Base-by-base conservation (phyloP, 1,140 invertebrate species). In the Anastrepha obliqua region DNA sequence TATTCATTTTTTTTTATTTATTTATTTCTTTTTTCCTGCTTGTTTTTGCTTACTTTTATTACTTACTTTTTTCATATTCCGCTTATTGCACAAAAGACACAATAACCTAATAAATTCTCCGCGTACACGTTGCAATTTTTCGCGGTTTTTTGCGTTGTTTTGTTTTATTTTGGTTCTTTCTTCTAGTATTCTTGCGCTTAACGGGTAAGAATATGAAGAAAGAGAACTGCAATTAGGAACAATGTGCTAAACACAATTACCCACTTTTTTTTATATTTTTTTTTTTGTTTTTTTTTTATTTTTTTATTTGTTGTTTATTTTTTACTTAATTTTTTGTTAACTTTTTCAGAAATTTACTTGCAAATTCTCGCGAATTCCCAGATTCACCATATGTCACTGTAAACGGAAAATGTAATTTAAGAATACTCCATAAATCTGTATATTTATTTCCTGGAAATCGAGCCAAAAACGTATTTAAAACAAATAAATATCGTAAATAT, bases 371-470 rank as follows among this genome's bases (percentile, higher is more conserved):
- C 74, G 51, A 20, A 81, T 81, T 55, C 74, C 74, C 47, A 81
- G 42, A 74, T 74, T 47, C 42, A 74, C 39, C 42, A 47, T 2
- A 17, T 74, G 39, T 55, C 74, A 81, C 51, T 55, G 7, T 17
- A 55, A 81, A 55, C 47, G 74, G 47, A 81, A 81, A 15, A 20
- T 81, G 74, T 81, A 81, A 81, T 81, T 81, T 81, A 81, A 81
- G 74, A 55, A 55, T 15, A 29, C 47, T 58, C 13, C 47, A 55
- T 51, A 20, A 81, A 81, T 55, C 44, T 81, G 13, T 55, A 15
- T 81, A 29, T 55, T 81, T 81, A 81, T 81, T 81, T 81, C 74
- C 74, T 81, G 74, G 74, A 81, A 81, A 81, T n/a, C 74, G 74
- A 81, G 74, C n/a, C 74, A 13, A 81, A 55, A 81, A 4, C 74